phyloP scores from a whole-genome alignment of 2,797 vertebrate species.

The Phoeniculus purpureus region DNA sequence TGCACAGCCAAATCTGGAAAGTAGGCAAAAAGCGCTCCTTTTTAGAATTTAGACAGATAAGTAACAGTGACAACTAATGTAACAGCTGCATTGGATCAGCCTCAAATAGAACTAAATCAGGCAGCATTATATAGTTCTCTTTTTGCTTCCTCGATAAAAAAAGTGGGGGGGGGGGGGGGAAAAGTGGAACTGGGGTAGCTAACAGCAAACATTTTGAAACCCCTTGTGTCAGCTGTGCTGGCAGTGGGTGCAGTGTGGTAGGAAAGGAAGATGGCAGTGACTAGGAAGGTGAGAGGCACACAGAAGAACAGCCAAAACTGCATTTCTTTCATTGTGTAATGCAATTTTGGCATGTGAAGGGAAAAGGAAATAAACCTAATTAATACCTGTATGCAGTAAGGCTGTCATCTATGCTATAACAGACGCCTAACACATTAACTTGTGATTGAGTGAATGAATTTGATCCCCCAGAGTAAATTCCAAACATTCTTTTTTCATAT shows the following conservation, averaged over 20 bases:
- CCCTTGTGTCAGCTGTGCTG: background rate
- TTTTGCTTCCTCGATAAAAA: background rate
- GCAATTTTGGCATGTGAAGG: background rate
- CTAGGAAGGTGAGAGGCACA: background rate
- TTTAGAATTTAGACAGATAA: conserved; percentile 30
- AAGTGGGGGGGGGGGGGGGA: too few relatives aligned
- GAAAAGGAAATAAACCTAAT: background rate
- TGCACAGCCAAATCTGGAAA: conserved; percentile 10
- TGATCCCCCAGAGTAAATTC: background rate
- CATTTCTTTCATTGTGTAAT: background rate
- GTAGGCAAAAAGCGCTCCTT: background rate
- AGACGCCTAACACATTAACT: background rate
- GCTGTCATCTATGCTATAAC: background rate
- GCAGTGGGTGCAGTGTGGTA: rapidly evolving
- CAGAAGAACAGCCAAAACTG: background rate
- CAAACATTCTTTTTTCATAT: background rate
- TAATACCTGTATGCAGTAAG: background rate
- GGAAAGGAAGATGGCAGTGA: background rate
- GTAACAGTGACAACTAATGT: background rate
- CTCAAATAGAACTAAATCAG: conserved; percentile 4
- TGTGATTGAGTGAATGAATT: background rate
- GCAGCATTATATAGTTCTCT: background rate
- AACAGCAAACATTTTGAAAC: background rate
- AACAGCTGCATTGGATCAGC: conserved; percentile 21
- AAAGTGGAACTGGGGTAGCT: background rate